Percentiles rank a stretch among this genome's conserved stretches.
These are phyloP conservation scores for Papilio protenor DNA, from an alignment of 2,888 invertebrate genomes.

Conservation along the genomic window DNA sequence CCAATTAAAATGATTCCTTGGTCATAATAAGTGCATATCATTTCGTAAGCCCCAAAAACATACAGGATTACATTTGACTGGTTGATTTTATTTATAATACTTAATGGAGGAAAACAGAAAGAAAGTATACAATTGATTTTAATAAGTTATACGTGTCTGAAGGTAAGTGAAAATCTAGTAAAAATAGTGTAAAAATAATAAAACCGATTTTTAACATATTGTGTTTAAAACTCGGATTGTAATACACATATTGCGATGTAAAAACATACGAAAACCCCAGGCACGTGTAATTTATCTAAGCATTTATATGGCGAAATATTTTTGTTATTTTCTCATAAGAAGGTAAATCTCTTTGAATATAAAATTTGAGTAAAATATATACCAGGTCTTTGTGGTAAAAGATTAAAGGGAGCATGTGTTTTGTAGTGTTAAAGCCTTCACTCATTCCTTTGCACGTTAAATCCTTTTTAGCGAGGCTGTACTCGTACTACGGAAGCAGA, in stretches of 20 bases:
- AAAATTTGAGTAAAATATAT: constrained; percentile 16
- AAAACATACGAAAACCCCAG: background rate
- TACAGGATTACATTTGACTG: too few species aligned
- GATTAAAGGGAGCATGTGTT: constrained; percentile 34
- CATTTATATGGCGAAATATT: background rate
- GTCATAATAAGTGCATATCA: background rate
- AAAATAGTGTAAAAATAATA: too few species aligned
- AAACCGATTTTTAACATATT: too few species aligned
- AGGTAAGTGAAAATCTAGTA: too few species aligned
- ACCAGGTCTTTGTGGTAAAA: constrained; percentile 23
- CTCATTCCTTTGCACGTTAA: constrained; percentile 18
- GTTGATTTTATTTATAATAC: too few species aligned
- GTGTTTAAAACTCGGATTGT: too few species aligned
- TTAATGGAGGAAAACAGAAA: too few species aligned
- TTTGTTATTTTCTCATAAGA: background rate
- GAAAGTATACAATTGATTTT: too few species aligned
- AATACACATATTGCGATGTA: background rate
- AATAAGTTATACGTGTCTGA: too few species aligned
- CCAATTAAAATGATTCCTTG: constrained; percentile 34
- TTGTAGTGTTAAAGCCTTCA: constrained; percentile 11
- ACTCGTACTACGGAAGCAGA: constrained; percentile 18
- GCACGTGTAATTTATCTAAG: background rate
- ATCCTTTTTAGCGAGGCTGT: constrained; percentile 26
- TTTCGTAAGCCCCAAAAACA: background rate
- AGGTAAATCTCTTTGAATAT: background rate